Conservation (phyloP, 1,140 invertebrate species). For the Penaeus japonicus region DNA sequence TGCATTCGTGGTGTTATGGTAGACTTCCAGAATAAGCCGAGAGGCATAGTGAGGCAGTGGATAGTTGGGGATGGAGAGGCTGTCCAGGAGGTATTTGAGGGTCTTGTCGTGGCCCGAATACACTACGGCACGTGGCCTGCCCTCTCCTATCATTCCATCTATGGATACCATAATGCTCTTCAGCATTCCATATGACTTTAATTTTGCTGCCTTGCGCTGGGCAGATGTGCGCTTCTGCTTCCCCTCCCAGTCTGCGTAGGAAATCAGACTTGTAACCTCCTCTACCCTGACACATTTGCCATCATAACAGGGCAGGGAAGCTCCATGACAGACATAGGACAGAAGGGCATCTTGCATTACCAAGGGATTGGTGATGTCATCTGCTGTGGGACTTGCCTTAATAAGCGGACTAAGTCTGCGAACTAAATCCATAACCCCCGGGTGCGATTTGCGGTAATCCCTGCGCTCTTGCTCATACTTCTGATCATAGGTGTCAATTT, state of each 20-base stretch:
- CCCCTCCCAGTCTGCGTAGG: slow-evolving; percentile 79
- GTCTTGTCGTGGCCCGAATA: slow-evolving; percentile 94
- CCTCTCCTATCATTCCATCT: slow-evolving; percentile 79
- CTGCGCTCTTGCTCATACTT: slow-evolving; percentile 62
- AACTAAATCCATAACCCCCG: slow-evolving; percentile 74
- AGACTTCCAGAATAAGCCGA: slow-evolving; percentile 81
- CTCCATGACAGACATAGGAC: slow-evolving; percentile 83
- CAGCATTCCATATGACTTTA: slow-evolving; percentile 79
- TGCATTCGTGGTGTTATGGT: slow-evolving; percentile 60
- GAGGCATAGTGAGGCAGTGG: slow-evolving; percentile 80
- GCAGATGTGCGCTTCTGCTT: slow-evolving; percentile 73
- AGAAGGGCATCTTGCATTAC: slow-evolving; percentile 81
- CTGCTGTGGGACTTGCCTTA: slow-evolving; percentile 71
- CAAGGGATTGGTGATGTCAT: slow-evolving; percentile 69
- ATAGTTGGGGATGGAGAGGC: slow-evolving; percentile 75
- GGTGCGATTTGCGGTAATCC: slow-evolving; percentile 60
- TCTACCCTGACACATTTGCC: slow-evolving; percentile 71
- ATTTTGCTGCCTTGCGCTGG: slow-evolving; percentile 73
- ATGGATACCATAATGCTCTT: slow-evolving; percentile 80
- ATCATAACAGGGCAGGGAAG: slow-evolving; percentile 74
- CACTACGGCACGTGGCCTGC: slow-evolving; percentile 79
- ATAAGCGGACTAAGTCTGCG: slow-evolving; percentile 67
- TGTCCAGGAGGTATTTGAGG: slow-evolving; percentile 80
- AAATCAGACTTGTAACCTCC: slow-evolving; percentile 77
- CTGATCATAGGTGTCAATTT: slow-evolving; percentile 73